Conservation (phyloP, 2,888 invertebrate genomes). For the Cataglyphis altisquamis region DNA sequence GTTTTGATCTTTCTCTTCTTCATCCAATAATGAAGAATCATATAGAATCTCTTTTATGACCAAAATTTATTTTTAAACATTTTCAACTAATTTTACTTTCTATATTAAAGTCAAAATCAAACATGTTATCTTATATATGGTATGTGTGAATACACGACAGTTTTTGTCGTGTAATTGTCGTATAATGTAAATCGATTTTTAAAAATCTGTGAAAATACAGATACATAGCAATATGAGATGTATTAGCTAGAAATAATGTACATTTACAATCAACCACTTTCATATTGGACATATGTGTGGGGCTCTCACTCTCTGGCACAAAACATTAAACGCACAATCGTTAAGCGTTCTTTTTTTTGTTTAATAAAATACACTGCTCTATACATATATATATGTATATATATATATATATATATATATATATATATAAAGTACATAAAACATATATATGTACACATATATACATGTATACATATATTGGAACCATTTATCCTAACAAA, state of each 20-base stretch:
- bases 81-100: not conserved
- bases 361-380: slow-evolving; percentile 51
- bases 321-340: slow-evolving; percentile 70
- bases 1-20: not conserved
- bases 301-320: slow-evolving; percentile 58
- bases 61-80: not conserved
- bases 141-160: not conserved
- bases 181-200: not conserved
- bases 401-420: slow-evolving; percentile 44
- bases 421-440: slow-evolving; percentile 45
- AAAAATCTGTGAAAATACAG: slow-evolving; percentile 62
- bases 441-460: slow-evolving; percentile 42
- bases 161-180: not conserved
- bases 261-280: slow-evolving; percentile 69
- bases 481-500: slow-evolving; percentile 61
- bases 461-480: slow-evolving; percentile 48
- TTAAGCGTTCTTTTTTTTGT: slow-evolving; percentile 41
- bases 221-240: slow-evolving; percentile 51
- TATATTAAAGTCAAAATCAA: not conserved
- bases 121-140: not conserved
- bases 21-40: not conserved
- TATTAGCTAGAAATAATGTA: slow-evolving; percentile 69
- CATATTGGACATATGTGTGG: slow-evolving; percentile 39
- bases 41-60: not conserved
- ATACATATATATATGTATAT: slow-evolving; percentile 48